Evolutionary conservation across 2,113 vertebrate species (phyloP).

Genomic region (Ardeotis arabs): DNA sequence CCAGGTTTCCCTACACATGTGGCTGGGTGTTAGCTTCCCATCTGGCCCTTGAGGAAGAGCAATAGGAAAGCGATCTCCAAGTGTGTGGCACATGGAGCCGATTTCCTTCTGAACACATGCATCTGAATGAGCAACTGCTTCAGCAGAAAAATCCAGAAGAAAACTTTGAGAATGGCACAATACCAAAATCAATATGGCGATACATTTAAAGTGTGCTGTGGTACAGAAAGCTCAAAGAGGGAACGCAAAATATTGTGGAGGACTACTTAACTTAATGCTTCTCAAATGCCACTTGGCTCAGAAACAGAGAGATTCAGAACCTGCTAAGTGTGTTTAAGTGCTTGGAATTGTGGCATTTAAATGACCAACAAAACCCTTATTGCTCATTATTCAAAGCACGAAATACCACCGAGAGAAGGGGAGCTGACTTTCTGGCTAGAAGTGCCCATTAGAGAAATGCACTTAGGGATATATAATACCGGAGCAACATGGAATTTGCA

Average conservation of each 20-base stretch:
- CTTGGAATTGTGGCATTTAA: constrained; percentile 25
- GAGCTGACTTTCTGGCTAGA: constrained; percentile 25
- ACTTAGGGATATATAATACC: not conserved
- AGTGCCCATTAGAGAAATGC: constrained; percentile 18
- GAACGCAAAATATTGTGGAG: not conserved
- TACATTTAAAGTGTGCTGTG: not conserved
- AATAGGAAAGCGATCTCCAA: not conserved
- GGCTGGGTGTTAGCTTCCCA: not conserved
- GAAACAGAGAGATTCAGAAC: constrained; percentile 3
- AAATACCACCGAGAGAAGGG: not conserved
- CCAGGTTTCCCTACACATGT: not conserved
- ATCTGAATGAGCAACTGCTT: not conserved
- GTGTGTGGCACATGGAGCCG: fast-evolving
- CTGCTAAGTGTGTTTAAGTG: constrained; percentile 45
- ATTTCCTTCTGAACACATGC: not conserved
- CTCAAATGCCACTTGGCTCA: constrained; percentile 34
- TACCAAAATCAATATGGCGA: constrained; percentile 35
- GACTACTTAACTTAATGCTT: constrained; percentile 50
- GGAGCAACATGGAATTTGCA: not conserved
- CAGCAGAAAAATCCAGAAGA: constrained; percentile 41
- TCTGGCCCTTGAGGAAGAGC: not conserved
- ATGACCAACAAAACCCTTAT: constrained; percentile 23
- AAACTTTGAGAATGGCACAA: constrained; percentile 28
- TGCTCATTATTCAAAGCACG: constrained; percentile 1
- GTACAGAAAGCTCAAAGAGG: not conserved